Base-by-base conservation (phyloP, 2,888 invertebrate species). In the Eueremaeus valkanovi region DNA sequence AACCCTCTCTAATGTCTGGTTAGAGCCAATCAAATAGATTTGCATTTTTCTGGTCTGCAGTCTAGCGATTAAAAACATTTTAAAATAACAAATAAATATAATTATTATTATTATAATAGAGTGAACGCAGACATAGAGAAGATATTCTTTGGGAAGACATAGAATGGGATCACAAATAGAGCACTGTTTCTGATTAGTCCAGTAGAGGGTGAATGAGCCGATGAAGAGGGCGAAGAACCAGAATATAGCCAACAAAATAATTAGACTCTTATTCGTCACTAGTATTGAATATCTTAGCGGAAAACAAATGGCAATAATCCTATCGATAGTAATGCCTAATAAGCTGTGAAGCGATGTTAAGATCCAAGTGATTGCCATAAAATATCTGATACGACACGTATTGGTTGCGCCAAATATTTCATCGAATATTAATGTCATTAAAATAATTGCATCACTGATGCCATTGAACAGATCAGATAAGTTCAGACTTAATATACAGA, bases 61-160 rank as follows among this genome's bases (percentile, higher is more conserved):
- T 51, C 51, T 51, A 18, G 51, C 51, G 51, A 51, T 51, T 51
- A 18, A 51, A 51, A 6, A 51, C 51, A 51, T 51, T 51, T 51
- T 51, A 3, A 51, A 51, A 51, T 51, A 51, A 51, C 51, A 51
- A 51, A 51, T 18, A 51, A 51, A 51, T 51, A 51, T 51, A 51
- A 51, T 18, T 9, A 21, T 51, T n/a, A 21, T 18, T 3, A 16
- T 18, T n/a, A 51, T 21, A 51, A 51, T 51, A 18, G n/a, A 51
- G 21, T 51, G 51, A 51, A 51, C 5, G 51, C 51, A 51, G 21
- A 18, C 5, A 21, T 51, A 51, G 6, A 51, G 5, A 6, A 51
- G 18, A 21, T 51, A 51, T 18, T 51, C 8, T 51, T 21, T 51
- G 21, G 51, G 51, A 51, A 51, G 51, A 18, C 51, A 51, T 51